phyloP scores from a whole-genome alignment of 1,140 invertebrate genomes.

The Oreohelix idahoensis region DNA sequence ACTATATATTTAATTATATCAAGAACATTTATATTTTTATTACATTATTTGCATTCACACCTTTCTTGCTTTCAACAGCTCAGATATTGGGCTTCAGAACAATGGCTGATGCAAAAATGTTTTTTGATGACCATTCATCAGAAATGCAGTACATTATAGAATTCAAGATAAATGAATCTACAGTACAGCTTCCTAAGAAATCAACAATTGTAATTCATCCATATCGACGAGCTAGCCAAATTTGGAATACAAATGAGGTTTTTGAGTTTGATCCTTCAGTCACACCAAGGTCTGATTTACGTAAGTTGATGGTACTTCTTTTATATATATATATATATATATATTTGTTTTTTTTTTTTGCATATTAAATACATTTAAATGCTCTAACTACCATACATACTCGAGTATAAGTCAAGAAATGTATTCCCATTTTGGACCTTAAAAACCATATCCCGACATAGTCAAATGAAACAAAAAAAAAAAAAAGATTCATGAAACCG shows the following conservation, averaged over 20 bases:
- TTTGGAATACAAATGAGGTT: background rate
- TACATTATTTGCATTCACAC: too few species aligned
- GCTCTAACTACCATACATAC: too few species aligned
- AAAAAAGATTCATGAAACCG: too few species aligned
- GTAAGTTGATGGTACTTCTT: background rate
- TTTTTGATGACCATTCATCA: background rate
- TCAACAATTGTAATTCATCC: conserved; percentile 4
- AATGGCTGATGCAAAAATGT: background rate
- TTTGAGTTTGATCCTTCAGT: background rate
- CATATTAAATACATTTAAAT: background rate
- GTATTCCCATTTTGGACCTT: too few species aligned
- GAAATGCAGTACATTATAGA: conserved; percentile 13
- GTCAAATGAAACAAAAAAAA: too few species aligned
- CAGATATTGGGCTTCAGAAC: background rate
- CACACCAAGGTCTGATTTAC: background rate
- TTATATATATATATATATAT: too few species aligned
- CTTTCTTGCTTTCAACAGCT: background rate
- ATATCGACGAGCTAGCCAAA: background rate
- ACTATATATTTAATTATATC: too few species aligned
- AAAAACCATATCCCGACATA: too few species aligned
- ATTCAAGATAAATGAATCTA: conserved; percentile 7
- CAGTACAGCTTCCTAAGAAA: background rate
- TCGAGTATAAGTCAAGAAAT: too few species aligned
- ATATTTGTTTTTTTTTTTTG: too few species aligned
- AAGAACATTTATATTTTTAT: too few species aligned